Percentiles rank a stretch among this genome's conserved stretches.
phyloP scores from a whole-genome alignment of 2,113 vertebrate genomes.

The Pomatostomus ruficeps region DNA sequence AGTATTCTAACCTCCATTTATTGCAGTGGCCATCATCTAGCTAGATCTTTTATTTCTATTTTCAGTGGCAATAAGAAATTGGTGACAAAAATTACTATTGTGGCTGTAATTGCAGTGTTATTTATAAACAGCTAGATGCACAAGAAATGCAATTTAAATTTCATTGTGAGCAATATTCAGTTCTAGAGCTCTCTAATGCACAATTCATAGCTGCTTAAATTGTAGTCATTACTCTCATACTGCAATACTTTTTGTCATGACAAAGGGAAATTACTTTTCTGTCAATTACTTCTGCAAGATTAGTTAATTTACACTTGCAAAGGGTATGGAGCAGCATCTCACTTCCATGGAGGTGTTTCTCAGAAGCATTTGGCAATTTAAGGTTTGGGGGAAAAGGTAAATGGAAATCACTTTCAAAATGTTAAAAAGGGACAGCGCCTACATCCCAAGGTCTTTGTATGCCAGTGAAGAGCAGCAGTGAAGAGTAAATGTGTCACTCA shows the following conservation, averaged over 20 bases:
- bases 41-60: background rate
- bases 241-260: conserved; percentile 48
- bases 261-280: conserved; percentile 54
- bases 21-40: background rate
- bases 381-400: background rate
- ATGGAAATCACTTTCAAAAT: background rate
- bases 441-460: background rate
- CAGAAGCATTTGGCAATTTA: background rate
- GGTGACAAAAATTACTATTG: background rate
- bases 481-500: background rate
- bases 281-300: conserved; percentile 32
- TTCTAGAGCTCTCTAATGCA: conserved; percentile 38
- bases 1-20: background rate
- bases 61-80: conserved; percentile 7
- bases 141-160: conserved; percentile 54
- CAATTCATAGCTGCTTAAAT: conserved; percentile 52
- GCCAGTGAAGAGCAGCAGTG: background rate
- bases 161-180: conserved; percentile 24
- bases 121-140: conserved; percentile 54
- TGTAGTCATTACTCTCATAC: conserved; percentile 47
- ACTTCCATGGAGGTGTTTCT: background rate
- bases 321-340: background rate
- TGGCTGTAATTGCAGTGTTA: conserved; percentile 14
- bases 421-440: background rate
- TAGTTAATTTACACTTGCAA: conserved; percentile 45